phyloP scores from a whole-genome alignment of 2,113 vertebrate genomes.

The Hemiprocne comata region DNA sequence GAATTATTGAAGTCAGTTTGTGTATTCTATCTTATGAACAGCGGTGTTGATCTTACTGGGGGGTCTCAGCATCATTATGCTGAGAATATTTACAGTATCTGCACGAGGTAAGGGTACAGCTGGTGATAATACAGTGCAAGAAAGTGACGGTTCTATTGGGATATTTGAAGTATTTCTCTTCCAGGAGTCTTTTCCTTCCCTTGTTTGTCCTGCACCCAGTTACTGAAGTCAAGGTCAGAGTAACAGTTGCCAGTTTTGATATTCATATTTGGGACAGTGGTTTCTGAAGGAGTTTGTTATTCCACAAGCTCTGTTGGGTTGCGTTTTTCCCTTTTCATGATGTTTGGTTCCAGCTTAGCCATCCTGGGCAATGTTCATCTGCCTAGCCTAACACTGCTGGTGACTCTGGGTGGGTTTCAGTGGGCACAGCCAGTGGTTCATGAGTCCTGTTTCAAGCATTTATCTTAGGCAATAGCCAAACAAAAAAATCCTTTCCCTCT shows the following conservation, averaged over 20 bases:
- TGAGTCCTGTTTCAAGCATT: neutral
- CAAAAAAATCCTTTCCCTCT: neutral
- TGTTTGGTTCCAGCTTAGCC: conserved; percentile 12
- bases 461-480: neutral
- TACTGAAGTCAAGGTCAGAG: neutral
- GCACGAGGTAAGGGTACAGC: neutral
- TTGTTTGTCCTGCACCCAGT: neutral
- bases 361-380: neutral
- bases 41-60: neutral
- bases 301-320: neutral
- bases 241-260: neutral
- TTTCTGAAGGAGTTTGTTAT: conserved; percentile 30
- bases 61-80: neutral
- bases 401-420: neutral
- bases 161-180: neutral
- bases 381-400: neutral
- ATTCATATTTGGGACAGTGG: neutral
- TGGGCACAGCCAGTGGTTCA: neutral
- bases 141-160: neutral
- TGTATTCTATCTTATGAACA: neutral
- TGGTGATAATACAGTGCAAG: neutral
- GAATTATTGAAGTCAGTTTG: neutral
- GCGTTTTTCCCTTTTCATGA: neutral
- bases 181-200: neutral
- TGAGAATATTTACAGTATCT: neutral